Evolutionary conservation across 2,888 invertebrate genomes (phyloP).

Genomic region (Aethes cnicana): DNA sequence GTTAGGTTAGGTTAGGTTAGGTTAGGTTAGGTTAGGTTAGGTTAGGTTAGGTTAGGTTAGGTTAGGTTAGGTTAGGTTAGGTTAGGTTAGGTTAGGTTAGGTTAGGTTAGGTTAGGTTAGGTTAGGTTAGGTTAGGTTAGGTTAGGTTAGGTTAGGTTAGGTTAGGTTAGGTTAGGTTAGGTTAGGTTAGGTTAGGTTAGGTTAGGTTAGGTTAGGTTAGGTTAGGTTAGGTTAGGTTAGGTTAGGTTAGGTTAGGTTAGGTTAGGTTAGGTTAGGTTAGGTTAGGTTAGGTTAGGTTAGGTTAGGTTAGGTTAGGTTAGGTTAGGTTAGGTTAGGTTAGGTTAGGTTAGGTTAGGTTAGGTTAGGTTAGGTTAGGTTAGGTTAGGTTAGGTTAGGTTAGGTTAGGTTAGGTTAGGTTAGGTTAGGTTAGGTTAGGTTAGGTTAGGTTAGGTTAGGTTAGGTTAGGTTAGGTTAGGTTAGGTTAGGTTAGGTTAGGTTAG

Average conservation of each 20-base stretch:
- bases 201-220: constrained; percentile 8
- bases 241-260: constrained; percentile 8
- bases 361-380: constrained; percentile 8
- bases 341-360: constrained; percentile 8
- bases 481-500: constrained; percentile 8
- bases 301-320: constrained; percentile 4
- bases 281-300: constrained; percentile 5
- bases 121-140: constrained; percentile 8
- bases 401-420: constrained; percentile 10
- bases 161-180: constrained; percentile 8
- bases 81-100: constrained; percentile 8
- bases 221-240: constrained; percentile 8
- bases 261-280: constrained; percentile 9
- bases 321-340: constrained; percentile 8
- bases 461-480: constrained; percentile 8
- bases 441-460: constrained; percentile 8
- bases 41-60: constrained; percentile 10
- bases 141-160: constrained; percentile 8
- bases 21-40: constrained; percentile 10
- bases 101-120: constrained; percentile 8
- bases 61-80: constrained; percentile 8
- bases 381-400: constrained; percentile 10
- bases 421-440: constrained; percentile 8
- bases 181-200: constrained; percentile 8
- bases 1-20: constrained; percentile 8